Conservation (phyloP, 2,113 vertebrate species). For the Pipra filicauda region DNA sequence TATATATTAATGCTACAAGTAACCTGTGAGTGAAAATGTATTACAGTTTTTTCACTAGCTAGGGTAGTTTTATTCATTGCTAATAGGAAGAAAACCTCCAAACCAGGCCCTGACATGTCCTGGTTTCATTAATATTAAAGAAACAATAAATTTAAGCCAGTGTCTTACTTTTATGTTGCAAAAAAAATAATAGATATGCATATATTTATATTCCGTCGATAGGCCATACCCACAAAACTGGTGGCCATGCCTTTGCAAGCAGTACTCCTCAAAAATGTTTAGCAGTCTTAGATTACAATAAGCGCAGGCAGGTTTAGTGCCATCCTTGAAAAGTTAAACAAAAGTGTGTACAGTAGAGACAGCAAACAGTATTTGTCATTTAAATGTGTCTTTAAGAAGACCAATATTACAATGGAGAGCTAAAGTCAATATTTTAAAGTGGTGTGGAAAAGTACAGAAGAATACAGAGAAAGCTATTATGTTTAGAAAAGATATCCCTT, state of each 20-base stretch:
- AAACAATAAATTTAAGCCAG: background rate
- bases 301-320: background rate
- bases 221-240: background rate
- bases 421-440: background rate
- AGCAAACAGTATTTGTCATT: background rate
- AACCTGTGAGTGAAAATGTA: background rate
- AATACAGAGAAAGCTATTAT: background rate
- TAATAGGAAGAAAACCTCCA: background rate
- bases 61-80: background rate
- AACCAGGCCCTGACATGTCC: background rate
- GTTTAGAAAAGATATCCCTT: background rate
- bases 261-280: background rate
- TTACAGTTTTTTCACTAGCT: background rate
- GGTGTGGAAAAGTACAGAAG: background rate
- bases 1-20: background rate
- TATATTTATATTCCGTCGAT: background rate
- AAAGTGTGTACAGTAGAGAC: background rate
- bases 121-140: background rate
- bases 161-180: background rate
- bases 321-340: background rate
- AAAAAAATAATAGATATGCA: fast-evolving
- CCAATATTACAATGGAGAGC: background rate
- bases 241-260: background rate
- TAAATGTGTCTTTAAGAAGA: background rate
- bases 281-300: background rate